Evolutionary conservation across 1,140 invertebrate species (phyloP).

Genomic region (Sycobia sp.): DNA sequence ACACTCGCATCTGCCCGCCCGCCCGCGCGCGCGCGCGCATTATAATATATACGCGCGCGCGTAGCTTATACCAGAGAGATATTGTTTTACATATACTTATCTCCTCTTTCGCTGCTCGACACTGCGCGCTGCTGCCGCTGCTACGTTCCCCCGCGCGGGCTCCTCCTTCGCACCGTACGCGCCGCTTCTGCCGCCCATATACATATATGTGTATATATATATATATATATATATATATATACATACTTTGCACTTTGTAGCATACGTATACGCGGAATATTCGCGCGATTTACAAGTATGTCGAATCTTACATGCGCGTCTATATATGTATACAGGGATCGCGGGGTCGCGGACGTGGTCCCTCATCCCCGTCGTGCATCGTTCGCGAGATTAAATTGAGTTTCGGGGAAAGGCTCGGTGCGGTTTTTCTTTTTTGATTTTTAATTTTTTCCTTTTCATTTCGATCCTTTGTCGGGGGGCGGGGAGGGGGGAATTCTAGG

Average conservation of each 20-base stretch:
- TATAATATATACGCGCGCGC: neutral
- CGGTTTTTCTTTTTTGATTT: too few species aligned
- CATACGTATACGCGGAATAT: neutral
- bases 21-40: neutral
- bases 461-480: too few species aligned
- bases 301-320: neutral
- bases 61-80: conserved; percentile 15
- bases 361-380: too few species aligned
- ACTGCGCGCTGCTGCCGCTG: neutral
- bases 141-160: neutral
- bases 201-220: too few species aligned
- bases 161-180: neutral
- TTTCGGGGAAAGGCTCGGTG: too few species aligned
- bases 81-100: conserved; percentile 28
- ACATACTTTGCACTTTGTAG: neutral
- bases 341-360: too few species aligned
- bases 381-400: too few species aligned
- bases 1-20: neutral
- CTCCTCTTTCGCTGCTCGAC: neutral
- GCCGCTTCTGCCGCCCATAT: neutral
- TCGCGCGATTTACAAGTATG: neutral
- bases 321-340: too few species aligned
- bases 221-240: too few species aligned
- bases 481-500: too few species aligned
- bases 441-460: too few species aligned